phyloP scores from a whole-genome alignment of 2,888 invertebrate species.

The Leucoma salicis region DNA sequence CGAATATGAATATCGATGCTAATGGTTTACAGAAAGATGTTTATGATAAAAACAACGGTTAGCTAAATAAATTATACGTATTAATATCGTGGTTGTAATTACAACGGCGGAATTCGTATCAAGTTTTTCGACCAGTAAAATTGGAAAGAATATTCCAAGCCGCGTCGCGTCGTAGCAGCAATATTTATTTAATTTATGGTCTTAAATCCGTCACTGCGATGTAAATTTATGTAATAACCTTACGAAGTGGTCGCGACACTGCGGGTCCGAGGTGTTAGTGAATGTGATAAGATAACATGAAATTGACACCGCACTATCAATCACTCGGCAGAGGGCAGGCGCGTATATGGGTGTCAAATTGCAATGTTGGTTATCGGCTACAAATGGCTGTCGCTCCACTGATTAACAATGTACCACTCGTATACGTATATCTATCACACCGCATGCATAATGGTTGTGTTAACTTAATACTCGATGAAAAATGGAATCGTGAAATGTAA shows the following conservation, averaged over 20 bases:
- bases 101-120: too few species aligned
- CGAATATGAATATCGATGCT: constrained; percentile 47
- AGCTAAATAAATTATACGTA: too few species aligned
- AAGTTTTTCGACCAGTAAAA: too few species aligned
- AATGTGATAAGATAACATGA: too few species aligned
- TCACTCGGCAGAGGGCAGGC: constrained; percentile 62
- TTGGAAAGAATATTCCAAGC: too few species aligned
- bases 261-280: constrained; percentile 52
- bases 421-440: constrained; percentile 37
- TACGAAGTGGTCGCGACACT: constrained; percentile 34
- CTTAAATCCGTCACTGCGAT: constrained; percentile 24
- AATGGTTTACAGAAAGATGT: constrained; percentile 22
- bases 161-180: too few species aligned
- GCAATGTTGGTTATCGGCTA: constrained; percentile 71
- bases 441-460: too few species aligned
- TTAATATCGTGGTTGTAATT: too few species aligned
- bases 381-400: constrained; percentile 69
- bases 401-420: constrained; percentile 56
- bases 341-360: constrained; percentile 59
- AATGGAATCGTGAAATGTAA: constrained; percentile 45
- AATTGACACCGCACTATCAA: constrained; percentile 72
- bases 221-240: constrained; percentile 52
- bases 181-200: constrained; percentile 32
- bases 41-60: not conserved
- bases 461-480: constrained; percentile 44